Base-by-base conservation (phyloP, 2,113 vertebrate genomes). In the Oostethus manadensis region DNA sequence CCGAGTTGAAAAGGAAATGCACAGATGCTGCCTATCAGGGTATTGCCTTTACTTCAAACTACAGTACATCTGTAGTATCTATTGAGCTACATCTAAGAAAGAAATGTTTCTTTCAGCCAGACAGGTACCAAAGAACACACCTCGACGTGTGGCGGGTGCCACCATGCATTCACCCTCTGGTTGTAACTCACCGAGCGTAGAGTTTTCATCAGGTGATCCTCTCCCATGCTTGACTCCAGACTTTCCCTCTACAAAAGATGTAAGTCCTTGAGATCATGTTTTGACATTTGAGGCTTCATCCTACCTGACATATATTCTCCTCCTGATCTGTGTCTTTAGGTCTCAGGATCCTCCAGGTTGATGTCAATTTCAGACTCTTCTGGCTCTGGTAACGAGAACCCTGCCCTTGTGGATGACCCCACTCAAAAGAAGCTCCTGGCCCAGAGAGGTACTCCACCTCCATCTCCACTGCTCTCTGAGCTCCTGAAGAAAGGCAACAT, bases 401-500 rank as follows among this genome's bases (percentile, higher is more conserved):
- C 91, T 80, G 89, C 91, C 76, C 83, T 93, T 83, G 89, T 93
- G 82, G 94, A 97, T 79, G 94, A 98, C 86, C 92, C 90, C 86
- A 82, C 91, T 84, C 94, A 97, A 89, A 96, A 94, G 92, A 97
- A 94, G 90, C 90, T 93, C 71, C 81, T 94, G 89, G 86, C 88
- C 86, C 95, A 95, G 88, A 97, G 93, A 89, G 91, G 90, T 88
- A 97, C 94, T 64, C 94, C 94, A 50, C 94, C 94, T 76, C 93
- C 94, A 61, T 98, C 96, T 79, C 96, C 96, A 69, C 93, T 98
- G 80, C 91, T 98, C 79, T 97, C 95, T 81, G 94, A 98, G 88
- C 90, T 98, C 83, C 92, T 98, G 90, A 98, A 98, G 91, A 97
- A 98, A 90, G 93, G 94, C 85, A 95, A 89, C 86, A 91, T 97